Evolutionary conservation across 2,797 vertebrate genomes (phyloP).

Genomic region (Xenopus petersii): DNA sequence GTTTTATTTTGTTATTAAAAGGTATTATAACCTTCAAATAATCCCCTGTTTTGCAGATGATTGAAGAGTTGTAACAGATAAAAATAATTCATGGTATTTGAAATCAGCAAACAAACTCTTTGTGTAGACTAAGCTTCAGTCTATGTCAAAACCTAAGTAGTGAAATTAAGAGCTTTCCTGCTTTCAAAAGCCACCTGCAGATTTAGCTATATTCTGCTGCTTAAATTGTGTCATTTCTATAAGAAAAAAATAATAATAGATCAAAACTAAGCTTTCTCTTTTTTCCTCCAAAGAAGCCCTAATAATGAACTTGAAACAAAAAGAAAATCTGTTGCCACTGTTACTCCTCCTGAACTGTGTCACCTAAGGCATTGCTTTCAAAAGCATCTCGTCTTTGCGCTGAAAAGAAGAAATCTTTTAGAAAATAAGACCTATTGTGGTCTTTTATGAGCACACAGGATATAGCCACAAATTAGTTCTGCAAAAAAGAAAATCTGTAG

Average conservation of each 20-base stretch:
- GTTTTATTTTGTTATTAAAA: neutral
- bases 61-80: constrained; percentile 29
- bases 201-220: constrained; percentile 50
- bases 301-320: constrained; percentile 53
- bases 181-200: constrained; percentile 42
- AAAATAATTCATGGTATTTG: constrained; percentile 51
- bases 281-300: constrained; percentile 31
- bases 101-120: constrained; percentile 52
- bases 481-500: constrained; percentile 3
- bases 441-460: constrained; percentile 21
- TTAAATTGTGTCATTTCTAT: constrained; percentile 23
- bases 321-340: constrained; percentile 47
- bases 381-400: constrained; percentile 35
- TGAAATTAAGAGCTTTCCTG: constrained; percentile 51
- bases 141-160: constrained; percentile 42
- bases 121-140: constrained; percentile 44
- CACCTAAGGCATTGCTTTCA: constrained; percentile 34
- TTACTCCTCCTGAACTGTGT: constrained; percentile 52
- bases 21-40: constrained; percentile 5
- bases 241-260: constrained; percentile 26
- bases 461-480: constrained; percentile 32
- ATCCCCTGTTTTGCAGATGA: constrained; percentile 8
- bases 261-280: constrained; percentile 26
- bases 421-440: constrained; percentile 41
- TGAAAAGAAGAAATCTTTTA: constrained; percentile 40